A percentile compares a stretch with the other conserved stretches of the same genome.
phyloP scores from a whole-genome alignment of 1,140 invertebrate genomes.

The Psix sp. region DNA sequence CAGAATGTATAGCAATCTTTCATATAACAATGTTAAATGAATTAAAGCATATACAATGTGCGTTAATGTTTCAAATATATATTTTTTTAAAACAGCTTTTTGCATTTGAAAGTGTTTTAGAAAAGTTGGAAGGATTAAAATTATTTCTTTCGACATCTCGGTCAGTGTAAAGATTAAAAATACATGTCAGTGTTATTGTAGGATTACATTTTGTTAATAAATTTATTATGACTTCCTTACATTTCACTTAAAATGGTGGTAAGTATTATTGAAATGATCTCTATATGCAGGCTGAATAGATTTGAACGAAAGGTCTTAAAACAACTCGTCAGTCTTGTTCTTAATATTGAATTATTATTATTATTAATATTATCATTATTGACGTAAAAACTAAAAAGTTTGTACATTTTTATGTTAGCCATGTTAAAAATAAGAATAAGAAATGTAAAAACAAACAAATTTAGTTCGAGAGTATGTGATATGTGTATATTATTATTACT shows the following conservation, averaged over 20 bases:
- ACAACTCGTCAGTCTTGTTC: slow-evolving; percentile 43
- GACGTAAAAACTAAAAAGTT: too few species aligned
- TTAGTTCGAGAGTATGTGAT: too few species aligned
- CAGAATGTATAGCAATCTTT: slow-evolving; percentile 40
- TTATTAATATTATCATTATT: slow-evolving; percentile 20
- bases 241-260: slow-evolving; percentile 35
- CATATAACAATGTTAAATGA: slow-evolving; percentile 44
- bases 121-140: slow-evolving; percentile 24
- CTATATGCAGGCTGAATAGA: too few species aligned
- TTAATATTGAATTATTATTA: slow-evolving; percentile 19
- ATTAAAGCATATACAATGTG: slow-evolving; percentile 57
- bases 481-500: too few species aligned
- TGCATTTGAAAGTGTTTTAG: slow-evolving; percentile 12
- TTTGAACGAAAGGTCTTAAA: slow-evolving; percentile 13
- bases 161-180: slow-evolving; percentile 1
- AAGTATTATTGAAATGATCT: slow-evolving; percentile 7
- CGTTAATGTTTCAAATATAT: slow-evolving; percentile 22
- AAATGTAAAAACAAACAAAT: neutral
- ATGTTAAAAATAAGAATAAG: slow-evolving; percentile 5
- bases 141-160: slow-evolving; percentile 7
- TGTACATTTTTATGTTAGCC: slow-evolving; percentile 8
- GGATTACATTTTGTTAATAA: slow-evolving; percentile 5
- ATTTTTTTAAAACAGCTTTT: neutral
- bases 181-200: neutral
- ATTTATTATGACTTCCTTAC: slow-evolving; percentile 27